These are phyloP conservation scores for Biston stratarius DNA, from an alignment of 2,888 invertebrate species.

Conservation along the genomic window DNA sequence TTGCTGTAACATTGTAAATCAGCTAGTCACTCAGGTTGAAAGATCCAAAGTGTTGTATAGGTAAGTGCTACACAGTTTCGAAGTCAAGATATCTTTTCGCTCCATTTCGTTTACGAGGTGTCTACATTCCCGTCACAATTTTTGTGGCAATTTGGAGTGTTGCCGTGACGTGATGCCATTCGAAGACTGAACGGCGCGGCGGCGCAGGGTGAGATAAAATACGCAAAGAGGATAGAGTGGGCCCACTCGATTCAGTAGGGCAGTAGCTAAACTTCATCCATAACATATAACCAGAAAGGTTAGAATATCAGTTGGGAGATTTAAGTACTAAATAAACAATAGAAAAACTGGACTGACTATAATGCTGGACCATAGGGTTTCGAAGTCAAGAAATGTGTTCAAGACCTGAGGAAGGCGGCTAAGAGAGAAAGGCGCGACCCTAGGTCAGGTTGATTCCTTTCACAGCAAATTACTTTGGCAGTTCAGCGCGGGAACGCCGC, in stretches of 20 bases:
- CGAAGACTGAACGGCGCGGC: conserved; percentile 36
- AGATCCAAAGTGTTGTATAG: background rate
- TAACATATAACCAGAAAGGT: background rate
- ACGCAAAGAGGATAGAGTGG: conserved; percentile 29
- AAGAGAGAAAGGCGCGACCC: too few species aligned
- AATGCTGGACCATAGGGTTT: too few species aligned
- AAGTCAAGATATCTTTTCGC: conserved; percentile 25
- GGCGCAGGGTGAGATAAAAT: conserved; percentile 36
- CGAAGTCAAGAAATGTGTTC: too few species aligned
- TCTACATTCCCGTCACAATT: conserved; percentile 46
- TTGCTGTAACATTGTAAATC: background rate
- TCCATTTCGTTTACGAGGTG: conserved; percentile 46
- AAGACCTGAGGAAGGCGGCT: too few species aligned
- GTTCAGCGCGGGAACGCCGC: too few species aligned
- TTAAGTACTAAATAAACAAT: too few species aligned
- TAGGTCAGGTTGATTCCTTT: too few species aligned
- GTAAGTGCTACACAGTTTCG: conserved; percentile 11
- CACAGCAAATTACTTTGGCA: too few species aligned
- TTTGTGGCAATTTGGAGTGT: conserved; percentile 45
- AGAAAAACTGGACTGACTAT: too few species aligned
- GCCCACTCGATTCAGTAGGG: background rate
- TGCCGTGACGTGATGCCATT: conserved; percentile 45
- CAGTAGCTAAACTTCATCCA: conserved; percentile 17
- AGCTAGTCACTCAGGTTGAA: conserved; percentile 7
- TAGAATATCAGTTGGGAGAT: too few species aligned